Evolutionary conservation across 2,888 invertebrate genomes (phyloP).

Genomic region (Parnassius orleans): DNA sequence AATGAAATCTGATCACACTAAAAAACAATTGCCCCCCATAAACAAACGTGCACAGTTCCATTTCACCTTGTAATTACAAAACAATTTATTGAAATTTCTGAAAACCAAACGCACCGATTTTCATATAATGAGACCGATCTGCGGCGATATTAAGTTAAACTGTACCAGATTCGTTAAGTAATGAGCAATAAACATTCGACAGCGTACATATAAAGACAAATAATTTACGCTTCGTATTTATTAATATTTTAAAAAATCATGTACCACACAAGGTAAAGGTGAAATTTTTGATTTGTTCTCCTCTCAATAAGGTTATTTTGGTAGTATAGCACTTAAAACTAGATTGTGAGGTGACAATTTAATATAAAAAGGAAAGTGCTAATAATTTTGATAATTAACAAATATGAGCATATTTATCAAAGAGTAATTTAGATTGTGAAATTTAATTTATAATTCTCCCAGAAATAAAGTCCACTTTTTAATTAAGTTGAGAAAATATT

Average conservation of each 20-base stretch:
- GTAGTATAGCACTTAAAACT: too few species aligned
- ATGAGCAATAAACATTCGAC: slow-evolving; percentile 11
- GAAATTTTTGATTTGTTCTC: slow-evolving; percentile 3
- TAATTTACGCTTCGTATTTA: slow-evolving; percentile 13
- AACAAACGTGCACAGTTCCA: slow-evolving; percentile 11
- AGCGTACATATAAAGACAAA: slow-evolving; percentile 18
- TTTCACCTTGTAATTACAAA: slow-evolving; percentile 22
- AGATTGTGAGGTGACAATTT: too few species aligned
- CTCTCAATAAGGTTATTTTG: too few species aligned
- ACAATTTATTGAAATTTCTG: slow-evolving; percentile 23
- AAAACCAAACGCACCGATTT: slow-evolving; percentile 16
- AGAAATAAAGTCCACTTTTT: too few species aligned
- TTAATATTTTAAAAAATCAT: slow-evolving; percentile 4
- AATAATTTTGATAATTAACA: too few species aligned
- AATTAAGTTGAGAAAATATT: too few species aligned
- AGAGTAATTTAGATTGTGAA: too few species aligned
- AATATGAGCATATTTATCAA: too few species aligned
- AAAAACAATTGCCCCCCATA: slow-evolving; percentile 3
- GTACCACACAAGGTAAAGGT: slow-evolving; percentile 9
- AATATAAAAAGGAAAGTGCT: too few species aligned
- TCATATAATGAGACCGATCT: slow-evolving; percentile 21
- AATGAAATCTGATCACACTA: slow-evolving; percentile 3
- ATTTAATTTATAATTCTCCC: too few species aligned
- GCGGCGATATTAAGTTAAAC: slow-evolving; percentile 11
- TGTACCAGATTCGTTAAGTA: slow-evolving; percentile 25